Conservation (phyloP, 2,888 invertebrate species). For the Chrysolina americana region DNA sequence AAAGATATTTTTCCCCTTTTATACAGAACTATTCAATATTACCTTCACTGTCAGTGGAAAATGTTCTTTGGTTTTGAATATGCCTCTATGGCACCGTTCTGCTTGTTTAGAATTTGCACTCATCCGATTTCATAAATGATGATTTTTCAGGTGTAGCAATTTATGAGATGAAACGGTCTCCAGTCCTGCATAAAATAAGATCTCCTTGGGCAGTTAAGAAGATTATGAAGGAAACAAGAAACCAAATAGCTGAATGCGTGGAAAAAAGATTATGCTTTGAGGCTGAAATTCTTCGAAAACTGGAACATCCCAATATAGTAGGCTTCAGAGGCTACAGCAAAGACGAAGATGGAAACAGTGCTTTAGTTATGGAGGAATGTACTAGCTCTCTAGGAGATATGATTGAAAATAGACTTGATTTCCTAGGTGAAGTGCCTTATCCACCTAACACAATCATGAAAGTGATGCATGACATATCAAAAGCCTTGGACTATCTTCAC, state of each 20-base stretch:
- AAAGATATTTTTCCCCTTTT: too few relatives aligned
- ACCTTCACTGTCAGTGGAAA: too few relatives aligned
- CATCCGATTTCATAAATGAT: too few relatives aligned
- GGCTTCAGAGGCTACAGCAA: constrained; percentile 78
- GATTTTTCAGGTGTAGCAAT: constrained; percentile 79
- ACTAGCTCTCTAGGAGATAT: constrained; percentile 80
- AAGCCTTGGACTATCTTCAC: constrained; percentile 85
- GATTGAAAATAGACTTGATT: constrained; percentile 79
- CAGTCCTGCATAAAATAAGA: constrained; percentile 76
- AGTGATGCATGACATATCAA: constrained; percentile 78
- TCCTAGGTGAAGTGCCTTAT: constrained; percentile 72
- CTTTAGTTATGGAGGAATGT: constrained; percentile 86
- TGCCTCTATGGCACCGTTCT: too few relatives aligned
- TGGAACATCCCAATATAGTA: constrained; percentile 87
- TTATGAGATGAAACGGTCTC: constrained; percentile 82
- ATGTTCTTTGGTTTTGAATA: too few relatives aligned
- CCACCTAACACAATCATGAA: constrained; percentile 76
- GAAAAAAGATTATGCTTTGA: constrained; percentile 77
- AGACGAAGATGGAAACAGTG: constrained; percentile 72
- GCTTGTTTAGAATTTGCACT: too few relatives aligned
- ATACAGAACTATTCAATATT: too few relatives aligned
- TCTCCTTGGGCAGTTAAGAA: constrained; percentile 93
- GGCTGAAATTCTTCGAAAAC: constrained; percentile 78
- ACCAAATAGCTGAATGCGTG: constrained; percentile 60
- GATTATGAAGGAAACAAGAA: constrained; percentile 67